Conservation (phyloP, 2,888 invertebrate species). For the Temnothorax rugatulus region DNA sequence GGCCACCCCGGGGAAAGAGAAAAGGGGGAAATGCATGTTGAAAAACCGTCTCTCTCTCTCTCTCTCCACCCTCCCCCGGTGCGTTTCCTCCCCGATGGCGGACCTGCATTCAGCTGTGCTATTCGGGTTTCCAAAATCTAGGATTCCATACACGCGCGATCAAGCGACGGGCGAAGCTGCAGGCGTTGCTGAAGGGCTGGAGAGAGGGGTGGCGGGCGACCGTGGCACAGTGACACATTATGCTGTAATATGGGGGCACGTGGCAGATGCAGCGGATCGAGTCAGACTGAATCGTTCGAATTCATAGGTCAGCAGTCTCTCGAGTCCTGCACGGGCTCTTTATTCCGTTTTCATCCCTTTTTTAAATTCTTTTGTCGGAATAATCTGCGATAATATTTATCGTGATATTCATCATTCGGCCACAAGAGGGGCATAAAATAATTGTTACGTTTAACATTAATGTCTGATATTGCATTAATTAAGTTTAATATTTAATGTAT, state of each 20-base stretch:
- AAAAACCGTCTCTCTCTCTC: constrained; percentile 69
- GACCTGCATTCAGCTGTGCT: constrained; percentile 83
- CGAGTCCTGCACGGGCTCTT: constrained; percentile 26
- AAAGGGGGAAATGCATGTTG: constrained; percentile 64
- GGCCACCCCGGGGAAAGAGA: constrained; percentile 10
- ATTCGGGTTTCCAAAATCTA: constrained; percentile 84
- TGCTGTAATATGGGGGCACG: constrained; percentile 84
- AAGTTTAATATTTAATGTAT: not conserved
- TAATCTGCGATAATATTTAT: not conserved
- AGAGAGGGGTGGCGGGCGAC: constrained; percentile 59
- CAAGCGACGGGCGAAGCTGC: constrained; percentile 67
- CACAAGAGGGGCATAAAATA: not conserved
- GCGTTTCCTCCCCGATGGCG: constrained; percentile 55
- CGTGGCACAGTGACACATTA: constrained; percentile 86
- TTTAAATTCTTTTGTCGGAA: constrained; percentile 6
- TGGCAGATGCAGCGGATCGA: constrained; percentile 84
- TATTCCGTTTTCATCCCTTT: constrained; percentile 14
- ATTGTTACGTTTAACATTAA: not conserved
- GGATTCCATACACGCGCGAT: constrained; percentile 78
- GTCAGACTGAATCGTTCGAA: constrained; percentile 69
- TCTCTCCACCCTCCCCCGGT: constrained; percentile 55
- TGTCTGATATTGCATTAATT: not conserved
- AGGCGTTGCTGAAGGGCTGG: constrained; percentile 68
- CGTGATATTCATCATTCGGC: not conserved
- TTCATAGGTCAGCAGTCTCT: constrained; percentile 59